Percentiles rank a stretch among this genome's conserved stretches.
These are phyloP conservation scores for Penelope pileata DNA, from an alignment of 2,113 vertebrate genomes.

Conservation along the genomic window DNA sequence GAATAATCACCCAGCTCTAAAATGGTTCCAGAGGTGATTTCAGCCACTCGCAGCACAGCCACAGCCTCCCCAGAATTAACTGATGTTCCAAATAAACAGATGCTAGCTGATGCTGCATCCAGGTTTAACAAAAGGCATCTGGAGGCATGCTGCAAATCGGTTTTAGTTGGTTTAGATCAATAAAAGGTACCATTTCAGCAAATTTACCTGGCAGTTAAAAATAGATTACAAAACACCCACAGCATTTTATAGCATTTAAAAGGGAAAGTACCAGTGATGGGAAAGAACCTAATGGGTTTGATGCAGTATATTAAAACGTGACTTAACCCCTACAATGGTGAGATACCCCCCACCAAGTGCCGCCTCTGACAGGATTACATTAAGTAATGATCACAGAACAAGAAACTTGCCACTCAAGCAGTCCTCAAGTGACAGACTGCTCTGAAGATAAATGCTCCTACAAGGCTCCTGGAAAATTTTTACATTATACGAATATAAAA, in stretches of 20 bases:
- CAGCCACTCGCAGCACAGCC: neutral
- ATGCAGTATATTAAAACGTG: neutral
- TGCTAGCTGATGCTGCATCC: accelerated
- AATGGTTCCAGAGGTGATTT: neutral
- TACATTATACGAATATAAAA: slow-evolving; percentile 23
- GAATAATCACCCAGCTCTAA: neutral
- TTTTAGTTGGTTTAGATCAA: neutral
- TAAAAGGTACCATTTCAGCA: neutral
- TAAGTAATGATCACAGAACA: slow-evolving; percentile 66
- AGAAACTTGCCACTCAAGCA: slow-evolving; percentile 63
- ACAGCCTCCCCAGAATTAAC: neutral
- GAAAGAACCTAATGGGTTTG: slow-evolving; percentile 35
- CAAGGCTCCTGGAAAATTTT: neutral
- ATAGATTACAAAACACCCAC: neutral
- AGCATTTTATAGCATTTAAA: neutral
- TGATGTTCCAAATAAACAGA: neutral
- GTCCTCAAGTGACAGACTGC: neutral
- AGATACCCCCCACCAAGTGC: neutral
- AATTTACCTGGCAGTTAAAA: neutral
- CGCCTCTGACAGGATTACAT: slow-evolving; percentile 53
- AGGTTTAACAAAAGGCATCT: neutral
- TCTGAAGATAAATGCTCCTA: slow-evolving; percentile 33
- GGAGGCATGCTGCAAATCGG: neutral
- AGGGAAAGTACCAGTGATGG: neutral
- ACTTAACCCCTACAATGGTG: neutral